Evolutionary conservation across 2,797 vertebrate genomes (phyloP), one percentile per base, ranked within the genome.

Genomic region (Odontamblyopus lacepedii): DNA sequence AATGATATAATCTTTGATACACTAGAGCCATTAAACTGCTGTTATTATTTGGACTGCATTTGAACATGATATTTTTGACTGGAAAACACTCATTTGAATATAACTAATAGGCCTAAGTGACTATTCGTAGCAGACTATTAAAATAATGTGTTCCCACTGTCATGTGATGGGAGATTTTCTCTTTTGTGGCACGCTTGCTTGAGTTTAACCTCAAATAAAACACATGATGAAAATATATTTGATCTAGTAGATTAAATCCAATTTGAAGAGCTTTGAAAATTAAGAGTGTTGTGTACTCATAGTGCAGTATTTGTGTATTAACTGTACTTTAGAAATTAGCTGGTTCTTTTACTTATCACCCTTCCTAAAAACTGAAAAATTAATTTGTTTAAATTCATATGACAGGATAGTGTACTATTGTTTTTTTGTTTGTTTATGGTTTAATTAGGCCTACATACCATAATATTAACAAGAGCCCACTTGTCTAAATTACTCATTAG

Each of bases 131-230:
- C 69, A 63, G 51, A 76, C 78, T 67, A 64, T 74, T 74, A 32
- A 78, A 74, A 85, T 65, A 51, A 75, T 78, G 75, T 60, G 78
- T 79, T 82, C 74, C 69, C 60, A 71, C 63, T 82, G 74, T 75
- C 78, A 73, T 57, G 57, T 76, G 82, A 79, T 76, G 18, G 70
- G 38, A 74, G 80, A 85, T 86, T 68, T 78, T 72, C 67, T 80
- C 80, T 83, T 82, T 75, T 72, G 79, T 87, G 71, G 82, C 75
- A 75, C 6, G 8, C 62, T 82, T 69, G 78, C 82, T 75, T 72
- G 51, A 78, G 72, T 82, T 77, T 32, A 72, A 78, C 72, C 69
- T 82, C 62, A 73, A 87, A 83, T 80, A 79, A 87, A 83, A 80
- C 64, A 65, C 32, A 64, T 23, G 64, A 73, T 67, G 18, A 27